Evolutionary conservation across 2,113 vertebrate species (phyloP), one percentile per base, ranked within the genome.

Genomic region (Cyprinodon brontotheroides): DNA sequence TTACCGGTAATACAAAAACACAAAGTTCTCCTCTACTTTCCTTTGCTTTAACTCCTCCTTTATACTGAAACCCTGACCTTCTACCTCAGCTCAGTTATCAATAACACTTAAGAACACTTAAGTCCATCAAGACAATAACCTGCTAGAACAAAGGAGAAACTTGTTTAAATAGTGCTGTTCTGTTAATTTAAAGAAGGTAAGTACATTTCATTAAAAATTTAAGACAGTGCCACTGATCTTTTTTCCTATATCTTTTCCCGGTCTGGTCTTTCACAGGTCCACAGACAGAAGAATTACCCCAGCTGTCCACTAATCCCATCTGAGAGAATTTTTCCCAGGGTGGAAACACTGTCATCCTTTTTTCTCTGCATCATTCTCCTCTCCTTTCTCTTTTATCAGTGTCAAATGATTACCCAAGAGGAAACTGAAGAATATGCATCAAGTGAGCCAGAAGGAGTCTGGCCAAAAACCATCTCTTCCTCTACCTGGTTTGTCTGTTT

Each of bases 381-480:
- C 39, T 29, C 68, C 61, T 14, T 53, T 66, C 60, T 75, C 74
- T 86, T 87, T 92, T 89, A 88, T 92, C 88, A 89, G 80, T 87
- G 85, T 86, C 86, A 88, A 90, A 91, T 88, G 89, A 93, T 91
- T 87, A 83, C 86, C 88, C 65, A 4, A 61, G 80, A 79, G 85
- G 75, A 86, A 86, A 86, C 83, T 68, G 77, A 84, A 64, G 83
- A 89, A 77, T 87, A 74, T 84, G 66, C 40, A 3, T 86, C 80
- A 87, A 80, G 72, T 81, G 75, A 81, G 79, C 78, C 80, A 81
- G 77, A 63, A 40, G 65, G 45, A 81, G 14, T 67, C 77, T 11
- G 2, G 78, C 82, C 78, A 85, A 77, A 84, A 74, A 75, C 48
- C 20, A 45, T 81, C 60, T 71, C 59, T 63, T 76, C 70, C 57